Conservation (phyloP, 2,797 vertebrate genomes). For the Numenius phaeopus region DNA sequence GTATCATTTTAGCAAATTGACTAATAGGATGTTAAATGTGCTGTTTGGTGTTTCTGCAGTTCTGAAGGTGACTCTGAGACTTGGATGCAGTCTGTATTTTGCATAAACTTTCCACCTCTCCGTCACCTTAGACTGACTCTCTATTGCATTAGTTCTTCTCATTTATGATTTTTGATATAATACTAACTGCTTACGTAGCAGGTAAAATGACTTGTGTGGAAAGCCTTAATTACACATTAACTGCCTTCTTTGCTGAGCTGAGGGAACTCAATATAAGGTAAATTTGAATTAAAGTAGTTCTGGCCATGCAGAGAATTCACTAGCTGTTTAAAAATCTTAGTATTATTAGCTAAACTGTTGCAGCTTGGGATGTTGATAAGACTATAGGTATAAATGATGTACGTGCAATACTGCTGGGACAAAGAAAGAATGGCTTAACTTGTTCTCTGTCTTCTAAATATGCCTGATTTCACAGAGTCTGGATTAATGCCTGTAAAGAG, state of each 20-base stretch:
- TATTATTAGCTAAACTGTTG: not conserved
- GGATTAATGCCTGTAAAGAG: not conserved
- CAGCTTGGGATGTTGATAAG: conserved; percentile 11
- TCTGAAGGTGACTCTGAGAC: not conserved
- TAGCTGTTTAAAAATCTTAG: conserved; percentile 25
- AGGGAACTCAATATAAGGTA: not conserved
- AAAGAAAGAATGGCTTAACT: not conserved
- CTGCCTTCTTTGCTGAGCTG: not conserved
- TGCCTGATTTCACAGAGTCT: not conserved
- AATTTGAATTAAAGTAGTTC: conserved; percentile 10
- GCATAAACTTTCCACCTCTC: not conserved
- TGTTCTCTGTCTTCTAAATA: not conserved
- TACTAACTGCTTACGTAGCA: not conserved
- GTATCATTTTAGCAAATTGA: not conserved
- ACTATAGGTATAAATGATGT: not conserved
- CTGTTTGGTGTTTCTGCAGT: not conserved
- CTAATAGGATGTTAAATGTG: not conserved
- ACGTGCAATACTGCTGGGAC: rapidly evolving
- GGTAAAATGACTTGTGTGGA: not conserved
- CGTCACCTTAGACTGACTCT: not conserved
- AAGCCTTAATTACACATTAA: conserved; percentile 1
- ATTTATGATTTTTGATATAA: not conserved
- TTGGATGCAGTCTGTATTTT: not conserved
- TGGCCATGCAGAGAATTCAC: conserved; percentile 19
- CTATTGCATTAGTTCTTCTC: not conserved